A percentile compares a stretch with the other conserved stretches of the same genome.
Conservation (phyloP, 2,113 vertebrate genomes). For the Anhinga anhinga region DNA sequence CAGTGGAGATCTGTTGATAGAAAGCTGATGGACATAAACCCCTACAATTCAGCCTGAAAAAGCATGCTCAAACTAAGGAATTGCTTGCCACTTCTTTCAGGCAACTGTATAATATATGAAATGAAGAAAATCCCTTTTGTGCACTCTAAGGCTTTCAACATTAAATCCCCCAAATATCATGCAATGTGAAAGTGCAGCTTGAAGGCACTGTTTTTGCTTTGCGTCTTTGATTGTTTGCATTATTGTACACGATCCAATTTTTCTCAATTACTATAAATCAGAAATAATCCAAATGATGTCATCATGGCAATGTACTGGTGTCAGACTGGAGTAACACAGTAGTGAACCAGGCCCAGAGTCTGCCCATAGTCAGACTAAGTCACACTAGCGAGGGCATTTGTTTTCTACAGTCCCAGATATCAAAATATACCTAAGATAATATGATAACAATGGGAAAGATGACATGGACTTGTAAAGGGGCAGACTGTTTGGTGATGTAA, state of each 20-base stretch:
- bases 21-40: neutral
- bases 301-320: conserved; percentile 9
- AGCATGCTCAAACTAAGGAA: neutral
- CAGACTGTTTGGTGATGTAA: neutral
- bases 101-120: conserved; percentile 35
- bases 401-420: neutral
- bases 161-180: conserved; percentile 10
- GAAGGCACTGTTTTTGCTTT: conserved; percentile 33
- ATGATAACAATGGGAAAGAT: neutral
- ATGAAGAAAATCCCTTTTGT: conserved; percentile 38
- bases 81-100: conserved; percentile 51
- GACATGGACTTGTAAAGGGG: neutral
- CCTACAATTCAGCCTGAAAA: neutral
- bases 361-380: neutral
- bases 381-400: neutral
- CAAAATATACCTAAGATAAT: neutral
- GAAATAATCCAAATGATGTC: conserved; percentile 59
- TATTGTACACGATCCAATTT: conserved; percentile 43
- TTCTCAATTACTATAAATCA: conserved; percentile 65
- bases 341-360: neutral
- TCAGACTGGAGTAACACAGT: conserved; percentile 9
- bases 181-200: neutral
- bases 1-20: neutral
- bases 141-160: conserved; percentile 25
- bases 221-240: conserved; percentile 50